A percentile compares a stretch with the other conserved stretches of the same genome.
phyloP scores from a whole-genome alignment of 37 sponge, comb jelly and placozoan genomes.

The Aplysina aerophoba region DNA sequence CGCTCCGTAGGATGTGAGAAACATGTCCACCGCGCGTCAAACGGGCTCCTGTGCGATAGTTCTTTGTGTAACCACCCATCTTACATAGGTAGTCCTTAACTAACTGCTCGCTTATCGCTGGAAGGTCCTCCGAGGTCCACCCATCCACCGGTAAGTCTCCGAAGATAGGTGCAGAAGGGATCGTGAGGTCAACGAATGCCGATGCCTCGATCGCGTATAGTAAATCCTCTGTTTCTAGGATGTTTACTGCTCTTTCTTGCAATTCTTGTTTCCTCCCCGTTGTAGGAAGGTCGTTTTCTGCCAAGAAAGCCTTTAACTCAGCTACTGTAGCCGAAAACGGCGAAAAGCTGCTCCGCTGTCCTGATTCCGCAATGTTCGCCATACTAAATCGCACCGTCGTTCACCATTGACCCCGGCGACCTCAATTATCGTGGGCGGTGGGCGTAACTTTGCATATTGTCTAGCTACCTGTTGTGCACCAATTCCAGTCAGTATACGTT shows the following conservation, averaged over 20 bases:
- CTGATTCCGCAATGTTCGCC: no score
- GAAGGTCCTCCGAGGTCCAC: slow-evolving; percentile 29
- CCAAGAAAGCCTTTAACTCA: slow-evolving; percentile 22
- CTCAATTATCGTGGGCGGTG: no score
- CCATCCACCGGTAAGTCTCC: slow-evolving; percentile 10
- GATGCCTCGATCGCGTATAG: slow-evolving; percentile 29
- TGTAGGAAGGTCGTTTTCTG: not conserved
- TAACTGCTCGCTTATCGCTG: slow-evolving; percentile 14
- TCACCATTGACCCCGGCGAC: no score
- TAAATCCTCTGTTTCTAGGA: slow-evolving; percentile 34
- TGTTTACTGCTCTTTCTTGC: not conserved
- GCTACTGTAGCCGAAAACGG: slow-evolving; percentile 18
- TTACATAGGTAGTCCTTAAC: not conserved
- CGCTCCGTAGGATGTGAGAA: slow-evolving; percentile 3
- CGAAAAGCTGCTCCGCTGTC: no score
- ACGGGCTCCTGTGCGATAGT: slow-evolving; percentile 36
- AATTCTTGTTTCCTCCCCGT: slow-evolving; percentile 38
- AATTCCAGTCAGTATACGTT: no score
- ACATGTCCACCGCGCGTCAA: slow-evolving; percentile 32
- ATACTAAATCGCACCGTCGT: no score
- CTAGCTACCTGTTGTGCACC: no score
- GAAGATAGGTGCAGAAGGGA: slow-evolving; percentile 9
- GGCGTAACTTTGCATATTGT: no score
- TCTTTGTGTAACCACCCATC: slow-evolving; percentile 42
- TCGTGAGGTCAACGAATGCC: slow-evolving; percentile 9